A percentile compares a stretch with the other conserved stretches of the same genome.
Conservation (phyloP, 2,888 invertebrate species). For the Drosophila hawaiiensis region DNA sequence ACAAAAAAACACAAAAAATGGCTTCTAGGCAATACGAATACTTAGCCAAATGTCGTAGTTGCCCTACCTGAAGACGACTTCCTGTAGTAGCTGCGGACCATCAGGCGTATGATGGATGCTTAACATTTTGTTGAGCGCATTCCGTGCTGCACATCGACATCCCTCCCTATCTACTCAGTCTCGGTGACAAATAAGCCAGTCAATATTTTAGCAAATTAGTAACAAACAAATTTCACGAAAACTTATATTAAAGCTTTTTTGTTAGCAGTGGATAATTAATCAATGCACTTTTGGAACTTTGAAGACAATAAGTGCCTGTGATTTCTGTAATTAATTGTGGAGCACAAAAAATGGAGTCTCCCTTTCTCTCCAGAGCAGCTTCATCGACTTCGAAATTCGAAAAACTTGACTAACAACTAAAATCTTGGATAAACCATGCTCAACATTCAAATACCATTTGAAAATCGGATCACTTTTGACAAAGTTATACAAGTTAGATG, state of each 20-base stretch:
- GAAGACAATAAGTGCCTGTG: neutral
- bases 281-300: neutral
- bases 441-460: too few species aligned
- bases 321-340: neutral
- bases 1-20: conserved; percentile 36
- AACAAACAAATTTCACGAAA: conserved; percentile 27
- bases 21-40: conserved; percentile 29
- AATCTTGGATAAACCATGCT: neutral
- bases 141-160: conserved; percentile 34
- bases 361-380: too few species aligned
- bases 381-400: neutral
- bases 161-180: neutral
- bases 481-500: too few species aligned
- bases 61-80: conserved; percentile 26
- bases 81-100: conserved; percentile 15
- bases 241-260: conserved; percentile 13
- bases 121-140: conserved; percentile 46
- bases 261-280: neutral
- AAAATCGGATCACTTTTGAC: too few species aligned
- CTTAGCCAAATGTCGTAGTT: conserved; percentile 55
- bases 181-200: conserved; percentile 62
- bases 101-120: conserved; percentile 68
- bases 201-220: conserved; percentile 78
- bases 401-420: neutral
- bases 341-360: too few species aligned